Evolutionary conservation across 2,113 vertebrate species (phyloP), one percentile per base, ranked within the genome.

Genomic region (Brachionichthys hirsutus): DNA sequence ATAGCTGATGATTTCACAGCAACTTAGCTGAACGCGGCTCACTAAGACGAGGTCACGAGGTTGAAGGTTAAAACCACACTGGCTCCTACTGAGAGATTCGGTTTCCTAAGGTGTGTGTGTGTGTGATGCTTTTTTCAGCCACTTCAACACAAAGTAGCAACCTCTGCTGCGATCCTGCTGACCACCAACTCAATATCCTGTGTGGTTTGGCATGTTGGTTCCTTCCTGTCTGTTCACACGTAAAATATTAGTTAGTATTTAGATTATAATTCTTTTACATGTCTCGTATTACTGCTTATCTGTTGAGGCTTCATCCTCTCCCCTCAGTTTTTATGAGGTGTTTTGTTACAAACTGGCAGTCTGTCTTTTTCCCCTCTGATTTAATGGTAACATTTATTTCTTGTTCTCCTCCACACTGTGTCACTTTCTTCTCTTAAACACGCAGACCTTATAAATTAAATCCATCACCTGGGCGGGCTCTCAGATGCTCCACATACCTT

Each of bases 21-120:
- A 3, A 63, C 75, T 75, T 64, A 78, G 68, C 77, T 71, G 66
- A 70, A 68, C 48, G 45, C 71, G 42, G 17, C 58, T 81, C 82
- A 88, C 86, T 83, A 86, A 90, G 82, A 84, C 66, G 56, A 78
- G 85, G 86, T 88, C 80, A 73, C 1, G 4, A 48, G 77, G 81
- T 86, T 75, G 81, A 59, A 84, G 90, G 90, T 89, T 91, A 91
- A 89, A 89, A 72, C 84, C 71, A 91, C 91, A 89, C 62, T 69
- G 78, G 79, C 81, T 89, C 76, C 86, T 88, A 75, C 78, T 83
- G 76, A 48, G 83, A 85, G 87, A 87, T 90, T 87, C 54, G 53
- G 81, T 90, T 92, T 88, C 89, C 61, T 77, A 76, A 66, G 55
- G 62, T 76, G 52, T 64, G 54, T 64, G 66, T 62, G 67, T 70